These are phyloP conservation scores for Callinectes sapidus DNA, from an alignment of 2,888 invertebrate species.

Conservation along the genomic window DNA sequence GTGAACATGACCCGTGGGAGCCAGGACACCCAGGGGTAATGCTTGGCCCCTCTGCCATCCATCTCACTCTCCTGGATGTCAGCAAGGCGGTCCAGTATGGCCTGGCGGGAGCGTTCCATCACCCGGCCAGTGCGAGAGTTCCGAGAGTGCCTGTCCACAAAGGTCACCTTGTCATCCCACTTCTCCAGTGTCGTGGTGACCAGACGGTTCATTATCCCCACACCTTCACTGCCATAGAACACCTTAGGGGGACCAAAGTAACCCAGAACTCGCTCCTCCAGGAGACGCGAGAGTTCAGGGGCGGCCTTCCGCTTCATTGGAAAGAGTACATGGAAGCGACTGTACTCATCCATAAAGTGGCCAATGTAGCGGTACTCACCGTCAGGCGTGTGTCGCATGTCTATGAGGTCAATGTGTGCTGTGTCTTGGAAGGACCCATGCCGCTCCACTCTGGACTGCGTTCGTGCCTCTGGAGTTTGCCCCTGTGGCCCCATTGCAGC, in stretches of 20 bases:
- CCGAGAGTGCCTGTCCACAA: background rate
- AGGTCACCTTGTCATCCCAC: constrained; percentile 14
- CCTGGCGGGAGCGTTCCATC: background rate
- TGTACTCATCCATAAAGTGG: constrained; percentile 49
- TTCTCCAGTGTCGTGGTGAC: background rate
- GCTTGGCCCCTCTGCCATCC: background rate
- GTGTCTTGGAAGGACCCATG: background rate
- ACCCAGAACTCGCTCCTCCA: constrained; percentile 38
- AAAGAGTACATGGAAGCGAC: constrained; percentile 40
- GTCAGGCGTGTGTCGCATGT: constrained; percentile 42
- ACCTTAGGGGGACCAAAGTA: constrained; percentile 44
- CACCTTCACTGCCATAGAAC: constrained; percentile 12
- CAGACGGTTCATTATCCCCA: constrained; percentile 30
- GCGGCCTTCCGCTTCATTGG: constrained; percentile 35
- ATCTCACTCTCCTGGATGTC: constrained; percentile 1
- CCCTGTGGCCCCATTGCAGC: background rate
- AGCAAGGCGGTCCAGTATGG: background rate
- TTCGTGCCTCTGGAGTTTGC: background rate
- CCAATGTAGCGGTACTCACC: constrained; percentile 40
- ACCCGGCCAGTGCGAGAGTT: constrained; percentile 21
- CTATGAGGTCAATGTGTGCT: constrained; percentile 42
- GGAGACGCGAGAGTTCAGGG: background rate
- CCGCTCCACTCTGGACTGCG: background rate
- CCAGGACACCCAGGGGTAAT: constrained; percentile 44
- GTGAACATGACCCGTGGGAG: constrained; percentile 37